Evolutionary conservation across 2,888 invertebrate species (phyloP), one percentile per base, ranked within the genome.

Genomic region (Adineta ricciae): DNA sequence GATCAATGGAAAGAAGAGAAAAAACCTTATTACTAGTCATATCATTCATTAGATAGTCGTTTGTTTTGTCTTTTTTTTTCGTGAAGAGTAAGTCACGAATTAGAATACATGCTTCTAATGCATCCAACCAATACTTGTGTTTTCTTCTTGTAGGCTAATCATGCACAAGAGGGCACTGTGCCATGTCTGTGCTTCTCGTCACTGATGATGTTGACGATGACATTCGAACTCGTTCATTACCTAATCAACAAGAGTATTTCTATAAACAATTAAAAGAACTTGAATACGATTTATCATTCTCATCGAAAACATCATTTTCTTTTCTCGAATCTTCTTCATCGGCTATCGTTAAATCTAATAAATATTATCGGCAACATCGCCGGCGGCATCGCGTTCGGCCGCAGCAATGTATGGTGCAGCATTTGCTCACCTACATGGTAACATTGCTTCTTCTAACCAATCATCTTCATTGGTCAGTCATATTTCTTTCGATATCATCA

Each of bases 401-500:
- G 64, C 64, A 64, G 64, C 64, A 64, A 64, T 64, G 64, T 64
- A 32, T 64, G 64, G 64, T 64, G 64, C 64, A 64, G 64, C 64
- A 64, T 64, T 64, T 64, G 64, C 64, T 64, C 64, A 64, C 64
- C 64, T 64, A 32, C 64, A 64, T 64, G 64, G 16, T 64, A 64
- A 36, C 64, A 64, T 64, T 64, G 64, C 64, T 64, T 64, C 32
- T 64, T 16, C 32, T 78, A 78, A 78, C 41, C 41, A 78, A 78
- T 78, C 38, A 78, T 78, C 24, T 78, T 41, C 78, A 78, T 41
- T 78, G 78, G 78, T n/a, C 78, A 41, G n/a, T 78, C 11, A 41
- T 78, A 78, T 41, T 78, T 78, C 41, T 78, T 41, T 78, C 78
- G n/a, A n/a, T 78, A 78, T 78, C 78, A 41, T 78, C 78, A 24